Conservation (phyloP, 2,797 vertebrate species). For the Xiphorhynchus erythropygius region DNA sequence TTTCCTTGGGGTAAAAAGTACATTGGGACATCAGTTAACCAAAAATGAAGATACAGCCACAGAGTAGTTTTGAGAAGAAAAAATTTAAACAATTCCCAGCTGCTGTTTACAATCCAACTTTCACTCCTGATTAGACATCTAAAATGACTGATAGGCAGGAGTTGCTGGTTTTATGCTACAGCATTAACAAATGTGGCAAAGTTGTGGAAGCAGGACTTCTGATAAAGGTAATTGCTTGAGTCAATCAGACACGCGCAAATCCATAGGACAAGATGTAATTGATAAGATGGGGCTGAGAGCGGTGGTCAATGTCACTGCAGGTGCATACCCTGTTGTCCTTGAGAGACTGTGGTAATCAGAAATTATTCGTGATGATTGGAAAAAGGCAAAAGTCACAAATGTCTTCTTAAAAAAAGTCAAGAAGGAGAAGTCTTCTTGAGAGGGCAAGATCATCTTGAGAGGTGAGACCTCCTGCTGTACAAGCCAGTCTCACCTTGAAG, state of each 20-base stretch:
- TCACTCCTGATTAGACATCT: background rate
- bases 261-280: background rate
- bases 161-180: background rate
- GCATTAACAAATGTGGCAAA: background rate
- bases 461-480: background rate
- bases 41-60: background rate
- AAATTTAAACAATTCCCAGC: background rate
- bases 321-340: background rate
- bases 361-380: background rate
- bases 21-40: background rate
- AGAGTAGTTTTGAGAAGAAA: background rate
- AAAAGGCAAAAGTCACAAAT: background rate
- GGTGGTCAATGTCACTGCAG: background rate
- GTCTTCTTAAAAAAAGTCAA: background rate
- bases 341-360: background rate
- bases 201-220: background rate
- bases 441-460: background rate
- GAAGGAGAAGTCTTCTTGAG: background rate
- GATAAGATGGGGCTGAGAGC: background rate
- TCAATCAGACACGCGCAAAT: background rate
- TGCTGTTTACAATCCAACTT: background rate
- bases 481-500: background rate
- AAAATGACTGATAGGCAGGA: background rate
- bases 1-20: background rate
- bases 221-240: background rate